phyloP scores from a whole-genome alignment of 2,888 invertebrate species.

The Acleris sparsana region DNA sequence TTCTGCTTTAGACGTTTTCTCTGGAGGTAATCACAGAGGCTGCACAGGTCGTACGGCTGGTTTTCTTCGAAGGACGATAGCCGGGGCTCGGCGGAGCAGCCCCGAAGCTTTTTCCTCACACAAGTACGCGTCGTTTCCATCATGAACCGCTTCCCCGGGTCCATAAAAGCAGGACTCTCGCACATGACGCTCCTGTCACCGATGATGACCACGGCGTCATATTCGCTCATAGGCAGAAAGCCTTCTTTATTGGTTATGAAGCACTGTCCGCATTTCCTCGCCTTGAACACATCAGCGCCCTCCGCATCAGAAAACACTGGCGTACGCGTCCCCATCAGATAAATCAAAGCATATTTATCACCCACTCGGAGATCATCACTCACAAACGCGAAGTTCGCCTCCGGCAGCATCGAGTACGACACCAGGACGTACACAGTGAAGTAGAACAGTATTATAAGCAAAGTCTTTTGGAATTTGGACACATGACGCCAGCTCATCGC shows the following conservation, averaged over 20 bases:
- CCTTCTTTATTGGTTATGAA: conserved; percentile 65
- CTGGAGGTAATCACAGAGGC: conserved; percentile 46
- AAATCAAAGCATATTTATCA: conserved; percentile 57
- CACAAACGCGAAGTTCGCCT: conserved; percentile 51
- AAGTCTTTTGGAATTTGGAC: conserved; percentile 54
- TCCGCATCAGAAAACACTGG: conserved; percentile 55
- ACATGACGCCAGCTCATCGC: conserved; percentile 61
- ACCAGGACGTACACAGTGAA: conserved; percentile 50
- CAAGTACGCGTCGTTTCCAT: conserved; percentile 51
- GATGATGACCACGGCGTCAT: conserved; percentile 57
- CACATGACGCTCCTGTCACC: conserved; percentile 45
- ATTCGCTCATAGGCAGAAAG: conserved; percentile 59
- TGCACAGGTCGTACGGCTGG: conserved; percentile 48
- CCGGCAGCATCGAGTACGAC: conserved; percentile 50
- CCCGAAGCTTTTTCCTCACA: conserved; percentile 50
- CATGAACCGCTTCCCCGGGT: conserved; percentile 55
- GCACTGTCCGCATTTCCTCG: conserved; percentile 54
- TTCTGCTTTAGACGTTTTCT: conserved; percentile 36
- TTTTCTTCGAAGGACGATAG: conserved; percentile 50
- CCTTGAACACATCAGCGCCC: conserved; percentile 55
- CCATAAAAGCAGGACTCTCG: conserved; percentile 48
- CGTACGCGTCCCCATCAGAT: conserved; percentile 48
- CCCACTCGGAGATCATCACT: conserved; percentile 56
- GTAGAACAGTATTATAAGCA: conserved; percentile 53
- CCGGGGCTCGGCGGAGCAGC: conserved; percentile 52